Evolutionary conservation across 2,797 vertebrate genomes (phyloP).

Genomic region (Pristis pectinata): DNA sequence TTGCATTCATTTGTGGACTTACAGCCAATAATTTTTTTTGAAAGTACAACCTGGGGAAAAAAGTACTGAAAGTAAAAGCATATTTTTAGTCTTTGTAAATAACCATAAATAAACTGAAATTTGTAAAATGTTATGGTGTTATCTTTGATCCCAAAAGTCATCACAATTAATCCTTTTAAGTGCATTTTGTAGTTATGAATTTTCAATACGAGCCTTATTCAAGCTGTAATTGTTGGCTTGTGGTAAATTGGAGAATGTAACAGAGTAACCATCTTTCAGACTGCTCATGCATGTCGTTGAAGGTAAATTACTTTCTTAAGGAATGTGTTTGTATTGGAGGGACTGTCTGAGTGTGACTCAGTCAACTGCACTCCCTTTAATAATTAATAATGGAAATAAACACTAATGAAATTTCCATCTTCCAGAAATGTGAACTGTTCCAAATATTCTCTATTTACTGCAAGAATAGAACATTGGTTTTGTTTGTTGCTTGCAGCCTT

Average conservation of each 20-base stretch:
- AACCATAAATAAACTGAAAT: not conserved
- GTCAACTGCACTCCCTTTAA: slow-evolving; percentile 69
- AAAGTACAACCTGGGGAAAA: not conserved
- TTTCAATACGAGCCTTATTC: not conserved
- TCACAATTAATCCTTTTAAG: not conserved
- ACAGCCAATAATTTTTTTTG: too few species aligned
- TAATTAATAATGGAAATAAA: slow-evolving; percentile 87
- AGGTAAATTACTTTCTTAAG: slow-evolving; percentile 35
- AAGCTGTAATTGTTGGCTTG: not conserved
- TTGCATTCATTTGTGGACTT: not conserved
- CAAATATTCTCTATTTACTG: slow-evolving; percentile 43
- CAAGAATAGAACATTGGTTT: not conserved
- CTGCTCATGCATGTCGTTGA: not conserved
- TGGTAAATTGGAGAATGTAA: slow-evolving; percentile 1
- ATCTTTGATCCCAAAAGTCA: not conserved
- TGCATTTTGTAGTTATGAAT: not conserved
- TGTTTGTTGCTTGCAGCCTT: not conserved
- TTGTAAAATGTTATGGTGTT: not conserved
- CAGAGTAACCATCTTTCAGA: not conserved
- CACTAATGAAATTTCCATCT: slow-evolving; percentile 87
- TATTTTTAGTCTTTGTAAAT: not conserved
- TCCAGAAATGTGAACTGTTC: slow-evolving; percentile 68
- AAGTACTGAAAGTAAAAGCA: not conserved
- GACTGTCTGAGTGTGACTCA: slow-evolving; percentile 49
- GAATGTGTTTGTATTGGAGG: slow-evolving; percentile 23